Evolutionary conservation across 2,113 vertebrate species (phyloP).

Genomic region (Anolis sagrei): DNA sequence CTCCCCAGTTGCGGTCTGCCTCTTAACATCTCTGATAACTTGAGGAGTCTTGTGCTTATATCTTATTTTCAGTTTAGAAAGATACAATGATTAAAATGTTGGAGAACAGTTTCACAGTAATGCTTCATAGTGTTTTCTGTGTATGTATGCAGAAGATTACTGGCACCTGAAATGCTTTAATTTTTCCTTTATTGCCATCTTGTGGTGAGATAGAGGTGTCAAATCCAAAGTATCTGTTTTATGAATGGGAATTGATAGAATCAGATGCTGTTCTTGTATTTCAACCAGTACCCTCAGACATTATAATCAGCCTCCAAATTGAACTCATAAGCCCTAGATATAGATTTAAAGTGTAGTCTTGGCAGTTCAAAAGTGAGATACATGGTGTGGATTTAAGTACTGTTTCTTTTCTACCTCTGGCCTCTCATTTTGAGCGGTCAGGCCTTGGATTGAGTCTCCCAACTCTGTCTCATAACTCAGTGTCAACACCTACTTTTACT

Average conservation of each 20-base stretch:
- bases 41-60: background rate
- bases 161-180: background rate
- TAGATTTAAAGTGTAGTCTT: background rate
- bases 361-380: background rate
- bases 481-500: background rate
- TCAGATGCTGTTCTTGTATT: background rate
- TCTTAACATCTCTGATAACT: too few species aligned
- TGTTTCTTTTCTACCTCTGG: background rate
- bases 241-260: background rate
- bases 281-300: background rate
- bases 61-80: background rate
- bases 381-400: background rate
- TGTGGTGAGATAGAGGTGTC: background rate
- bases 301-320: background rate
- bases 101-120: background rate
- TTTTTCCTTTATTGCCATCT: slow-evolving; percentile 23
- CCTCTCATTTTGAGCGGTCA: background rate
- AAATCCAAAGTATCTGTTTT: background rate
- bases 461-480: background rate
- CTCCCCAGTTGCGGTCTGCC: background rate
- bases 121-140: too few species aligned
- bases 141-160: background rate
- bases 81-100: background rate
- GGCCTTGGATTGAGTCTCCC: background rate
- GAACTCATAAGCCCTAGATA: background rate